Conservation (phyloP, 2,888 invertebrate species). For the Linyphia triangularis region DNA sequence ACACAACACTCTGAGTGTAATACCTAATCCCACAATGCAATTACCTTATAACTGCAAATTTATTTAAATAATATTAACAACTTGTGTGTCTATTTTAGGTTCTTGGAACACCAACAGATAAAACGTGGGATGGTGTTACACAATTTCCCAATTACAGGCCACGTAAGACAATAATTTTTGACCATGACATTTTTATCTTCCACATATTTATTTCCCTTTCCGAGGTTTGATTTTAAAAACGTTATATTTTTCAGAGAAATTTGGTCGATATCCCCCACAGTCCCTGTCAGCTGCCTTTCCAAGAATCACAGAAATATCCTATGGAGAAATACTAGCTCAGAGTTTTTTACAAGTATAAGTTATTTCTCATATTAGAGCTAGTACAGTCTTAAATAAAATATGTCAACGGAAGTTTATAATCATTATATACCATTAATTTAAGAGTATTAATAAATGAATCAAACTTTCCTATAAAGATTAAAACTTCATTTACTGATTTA, state of each 20-base stretch:
- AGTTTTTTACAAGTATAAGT: constrained; percentile 85
- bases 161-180: constrained; percentile 77
- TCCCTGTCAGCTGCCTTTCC: constrained; percentile 93
- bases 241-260: constrained; percentile 74
- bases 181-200: not conserved
- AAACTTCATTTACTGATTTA: no score
- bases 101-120: constrained; percentile 95
- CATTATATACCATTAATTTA: no score
- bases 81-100: constrained; percentile 82
- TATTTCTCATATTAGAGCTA: no score
- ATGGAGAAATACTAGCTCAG: constrained; percentile 93
- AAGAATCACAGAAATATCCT: constrained; percentile 90
- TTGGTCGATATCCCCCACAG: constrained; percentile 80
- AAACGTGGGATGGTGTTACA: constrained; percentile 94
- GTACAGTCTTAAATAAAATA: no score
- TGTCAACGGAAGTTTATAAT: no score
- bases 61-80: not conserved
- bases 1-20: no score
- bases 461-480: no score
- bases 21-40: no score
- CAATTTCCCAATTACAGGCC: constrained; percentile 88
- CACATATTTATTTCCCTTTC: not conserved
- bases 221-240: not conserved
- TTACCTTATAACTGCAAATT: no score
- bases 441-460: no score